Base-by-base conservation (phyloP, 2,113 vertebrate genomes). In the Cyprinodon brontotheroides region DNA sequence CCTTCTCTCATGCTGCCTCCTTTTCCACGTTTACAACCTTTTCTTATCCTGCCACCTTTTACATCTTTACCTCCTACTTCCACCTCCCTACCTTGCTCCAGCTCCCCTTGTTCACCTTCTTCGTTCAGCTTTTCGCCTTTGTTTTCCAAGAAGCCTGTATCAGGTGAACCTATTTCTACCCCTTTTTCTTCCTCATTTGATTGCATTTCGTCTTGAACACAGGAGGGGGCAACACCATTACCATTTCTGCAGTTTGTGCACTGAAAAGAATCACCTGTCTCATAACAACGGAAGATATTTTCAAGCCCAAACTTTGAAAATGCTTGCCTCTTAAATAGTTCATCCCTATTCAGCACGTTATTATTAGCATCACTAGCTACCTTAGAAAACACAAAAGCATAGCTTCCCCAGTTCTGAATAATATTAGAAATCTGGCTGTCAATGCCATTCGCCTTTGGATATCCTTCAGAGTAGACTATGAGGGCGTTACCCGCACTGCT, bases 261-360 rank as follows among this genome's bases (percentile, higher is more conserved):
- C 59, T 70, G 68, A 41, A 84, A 75, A 45, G 50, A 0, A 38
- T 65, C 61, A 3, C 3, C 43, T 14, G 74, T 77, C 37, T 39
- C 4, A 53, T 70, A 83, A 61, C 85, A 86, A 8, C 75, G 78
- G 57, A 81, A 84, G 12, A 79, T 36, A 9, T 86, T 73, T 50
- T 63, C 45, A 5, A 79, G 78, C 0, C 72, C 77, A 22, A 86
- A 6, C 48, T 78, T 62, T 9, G 74, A 65, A 17, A 72, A 0
- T 15, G 15, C 15, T 4, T 3, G 68, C 2, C 38, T 4, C n/a
- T 78, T 72, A 3, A 78, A 75, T 14, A 68, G 59, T 3, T 68
- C n/a, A 20, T 70, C 38, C 1, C 39, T 7, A 45, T 67, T 61
- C 41, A 65, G 36, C 4, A 0, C 1, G 61, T 70, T 37, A 11